These are phyloP conservation scores for Drosophila bocqueti DNA, from an alignment of 1,140 invertebrate species.

Conservation along the genomic window DNA sequence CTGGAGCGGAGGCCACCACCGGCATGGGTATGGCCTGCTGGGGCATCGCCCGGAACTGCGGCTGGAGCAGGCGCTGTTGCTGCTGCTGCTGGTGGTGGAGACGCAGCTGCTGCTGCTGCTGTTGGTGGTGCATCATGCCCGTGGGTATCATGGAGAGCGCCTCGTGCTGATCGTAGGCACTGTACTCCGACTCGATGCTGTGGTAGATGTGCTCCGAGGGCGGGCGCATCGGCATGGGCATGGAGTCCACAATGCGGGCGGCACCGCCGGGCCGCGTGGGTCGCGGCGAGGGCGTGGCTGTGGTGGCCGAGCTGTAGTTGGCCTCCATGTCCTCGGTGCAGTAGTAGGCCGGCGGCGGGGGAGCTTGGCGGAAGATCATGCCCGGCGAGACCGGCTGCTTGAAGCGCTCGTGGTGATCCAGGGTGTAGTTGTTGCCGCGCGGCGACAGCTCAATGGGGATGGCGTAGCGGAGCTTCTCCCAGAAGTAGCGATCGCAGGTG, in stretches of 20 bases:
- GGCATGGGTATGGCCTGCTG: conserved; percentile 36
- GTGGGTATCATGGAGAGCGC: conserved; percentile 82
- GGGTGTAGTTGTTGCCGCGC: conserved; percentile 85
- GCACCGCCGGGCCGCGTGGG: conserved; percentile 84
- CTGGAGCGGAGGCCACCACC: conserved; percentile 56
- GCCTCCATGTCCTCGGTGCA: conserved; percentile 87
- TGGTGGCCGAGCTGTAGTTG: conserved; percentile 88
- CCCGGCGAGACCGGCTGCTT: conserved; percentile 85
- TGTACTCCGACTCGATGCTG: conserved; percentile 93
- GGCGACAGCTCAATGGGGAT: conserved; percentile 89
- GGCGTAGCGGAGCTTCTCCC: conserved; percentile 95
- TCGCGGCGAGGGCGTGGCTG: conserved; percentile 88
- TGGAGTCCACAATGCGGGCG: conserved; percentile 67
- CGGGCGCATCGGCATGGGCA: conserved; percentile 86
- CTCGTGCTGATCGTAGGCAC: conserved; percentile 82
- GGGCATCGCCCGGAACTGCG: conserved; percentile 61
- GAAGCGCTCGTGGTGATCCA: conserved; percentile 85
- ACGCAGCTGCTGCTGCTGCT: conserved; percentile 58
- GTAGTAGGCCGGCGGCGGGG: conserved; percentile 85
- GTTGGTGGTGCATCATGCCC: conserved; percentile 68
- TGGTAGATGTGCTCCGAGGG: conserved; percentile 95
- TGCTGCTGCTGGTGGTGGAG: conserved; percentile 69
- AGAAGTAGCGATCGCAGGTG: conserved; percentile 96
- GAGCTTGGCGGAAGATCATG: conserved; percentile 82
- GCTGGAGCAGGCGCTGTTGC: conserved; percentile 65